phyloP scores from a whole-genome alignment of 2,113 vertebrate genomes.

The Scalopus aquaticus region DNA sequence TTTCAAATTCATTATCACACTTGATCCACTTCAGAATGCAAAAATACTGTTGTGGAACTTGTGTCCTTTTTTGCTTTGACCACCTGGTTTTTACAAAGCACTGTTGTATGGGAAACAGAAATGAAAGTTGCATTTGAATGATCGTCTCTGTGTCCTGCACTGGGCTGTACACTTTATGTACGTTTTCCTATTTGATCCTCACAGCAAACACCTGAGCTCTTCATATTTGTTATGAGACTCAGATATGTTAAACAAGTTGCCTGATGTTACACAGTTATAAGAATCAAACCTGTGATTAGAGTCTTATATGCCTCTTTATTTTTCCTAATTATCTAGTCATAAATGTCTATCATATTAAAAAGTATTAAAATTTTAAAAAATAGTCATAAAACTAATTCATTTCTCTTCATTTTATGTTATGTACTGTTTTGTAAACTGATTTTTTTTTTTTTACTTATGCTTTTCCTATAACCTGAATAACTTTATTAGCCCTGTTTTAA shows the following conservation, averaged over 20 bases:
- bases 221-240: neutral
- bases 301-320: neutral
- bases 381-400: neutral
- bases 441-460: neutral
- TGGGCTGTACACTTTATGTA: neutral
- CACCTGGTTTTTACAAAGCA: neutral
- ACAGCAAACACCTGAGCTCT: neutral
- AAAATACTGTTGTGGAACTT: neutral
- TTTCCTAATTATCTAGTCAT: neutral
- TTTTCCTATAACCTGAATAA: conserved; percentile 6
- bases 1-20: neutral
- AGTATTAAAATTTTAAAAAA: neutral
- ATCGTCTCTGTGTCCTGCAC: neutral
- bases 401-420: neutral
- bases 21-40: neutral
- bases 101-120: neutral
- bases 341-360: neutral
- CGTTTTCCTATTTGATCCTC: neutral
- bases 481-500: neutral
- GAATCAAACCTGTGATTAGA: neutral
- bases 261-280: neutral
- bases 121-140: neutral
- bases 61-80: neutral
- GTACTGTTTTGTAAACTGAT: neutral
- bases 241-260: conserved; percentile 1